Base-by-base conservation (phyloP, 2,113 vertebrate genomes). In the Rhinopithecus roxellana region DNA sequence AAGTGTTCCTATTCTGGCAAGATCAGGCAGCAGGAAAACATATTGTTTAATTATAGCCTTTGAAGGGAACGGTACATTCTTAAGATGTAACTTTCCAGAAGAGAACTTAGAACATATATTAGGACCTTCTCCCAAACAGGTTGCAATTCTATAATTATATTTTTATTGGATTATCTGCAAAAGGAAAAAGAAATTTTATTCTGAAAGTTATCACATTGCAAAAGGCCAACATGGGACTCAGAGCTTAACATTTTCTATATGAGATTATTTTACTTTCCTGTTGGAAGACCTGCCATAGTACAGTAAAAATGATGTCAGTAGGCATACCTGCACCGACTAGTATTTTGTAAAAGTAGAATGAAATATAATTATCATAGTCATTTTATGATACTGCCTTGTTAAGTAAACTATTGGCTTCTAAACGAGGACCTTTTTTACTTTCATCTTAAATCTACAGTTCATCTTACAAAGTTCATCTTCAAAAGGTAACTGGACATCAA, bases 11-110 rank as follows among this genome's bases (percentile, higher is more conserved):
- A 38, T 59, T 38, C 91, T 45, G 45, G 75, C 70, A 94, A 90
- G 64, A 95, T 85, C 77, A 94, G 70, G 72, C 61, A 88, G 64
- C 32, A 92, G 40, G 61, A 82, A 96, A 94, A 92, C 74, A n/a
- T 72, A 92, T 80, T 88, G 87, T 61, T 97, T 96, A 96, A 94
- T 92, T 90, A 95, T 17, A 72, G 92, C 23, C 80, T 90, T 92
- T 70, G 48, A 94, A 48, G 67, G 94, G 79, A 97, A 95, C 16
- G 9, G 40, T 59, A n/a, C 14, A 87, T 92, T 94, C 82, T 83
- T 75, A 86, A 25, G 38, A 69, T 69, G 40, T 27, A 89, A 83
- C 79, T 94, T 94, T 84, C 45, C 59, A 89, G 50, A 94, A 59
- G 55, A 95, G 57, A 90, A 77, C 12, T 61, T 93, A 70, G 45